These are phyloP conservation scores for Oreochromis niloticus DNA, from an alignment of 2,113 vertebrate species.

Conservation along the genomic window DNA sequence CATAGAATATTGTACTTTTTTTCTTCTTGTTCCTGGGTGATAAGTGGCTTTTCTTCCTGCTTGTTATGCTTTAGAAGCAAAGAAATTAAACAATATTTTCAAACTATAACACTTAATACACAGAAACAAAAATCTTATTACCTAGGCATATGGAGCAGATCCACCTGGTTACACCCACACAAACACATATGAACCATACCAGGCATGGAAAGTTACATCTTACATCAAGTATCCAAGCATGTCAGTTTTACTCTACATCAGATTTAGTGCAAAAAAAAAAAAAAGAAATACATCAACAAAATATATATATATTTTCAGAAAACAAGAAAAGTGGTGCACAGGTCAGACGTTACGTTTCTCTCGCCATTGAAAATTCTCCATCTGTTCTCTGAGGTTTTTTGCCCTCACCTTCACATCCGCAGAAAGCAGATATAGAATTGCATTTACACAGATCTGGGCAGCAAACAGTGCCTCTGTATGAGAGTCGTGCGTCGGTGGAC, in stretches of 20 bases:
- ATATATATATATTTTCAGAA: neutral
- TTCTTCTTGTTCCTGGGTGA: neutral
- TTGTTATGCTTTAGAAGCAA: neutral
- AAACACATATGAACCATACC: neutral
- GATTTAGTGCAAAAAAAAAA: neutral
- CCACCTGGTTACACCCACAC: fast-evolving
- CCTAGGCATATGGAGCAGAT: neutral
- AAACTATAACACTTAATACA: neutral
- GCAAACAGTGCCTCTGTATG: neutral
- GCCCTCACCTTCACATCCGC: neutral
- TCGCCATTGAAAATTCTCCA: neutral
- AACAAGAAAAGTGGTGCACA: neutral
- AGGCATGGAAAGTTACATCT: neutral
- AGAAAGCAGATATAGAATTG: neutral
- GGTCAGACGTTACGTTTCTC: fast-evolving
- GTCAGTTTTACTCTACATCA: neutral
- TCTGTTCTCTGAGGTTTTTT: neutral
- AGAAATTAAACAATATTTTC: neutral
- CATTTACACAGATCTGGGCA: neutral
- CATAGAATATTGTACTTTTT: neutral
- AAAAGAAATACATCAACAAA: neutral
- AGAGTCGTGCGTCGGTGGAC: neutral
- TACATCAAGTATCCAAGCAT: neutral
- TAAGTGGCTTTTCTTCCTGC: neutral
- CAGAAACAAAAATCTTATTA: neutral